phyloP scores from a whole-genome alignment of 1,140 invertebrate species.

The Trichomalopsis sarcophagae region DNA sequence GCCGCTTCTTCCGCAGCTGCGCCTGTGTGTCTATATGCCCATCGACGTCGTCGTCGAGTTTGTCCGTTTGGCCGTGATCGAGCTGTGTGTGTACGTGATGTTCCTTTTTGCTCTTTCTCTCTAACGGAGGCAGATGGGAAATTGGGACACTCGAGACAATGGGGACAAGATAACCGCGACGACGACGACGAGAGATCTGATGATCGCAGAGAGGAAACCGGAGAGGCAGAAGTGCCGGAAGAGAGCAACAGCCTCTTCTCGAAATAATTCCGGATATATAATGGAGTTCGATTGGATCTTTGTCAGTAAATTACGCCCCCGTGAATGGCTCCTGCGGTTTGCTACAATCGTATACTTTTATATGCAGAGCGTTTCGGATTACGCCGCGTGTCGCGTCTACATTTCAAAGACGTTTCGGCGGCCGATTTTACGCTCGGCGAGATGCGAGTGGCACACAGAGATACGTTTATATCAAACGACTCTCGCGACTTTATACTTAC shows the following conservation, averaged over 20 bases:
- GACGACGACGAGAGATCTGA: background rate
- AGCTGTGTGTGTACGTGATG: background rate
- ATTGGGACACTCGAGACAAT: constrained; percentile 59
- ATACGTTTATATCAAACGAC: background rate
- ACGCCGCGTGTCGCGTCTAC: background rate
- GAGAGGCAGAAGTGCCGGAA: background rate
- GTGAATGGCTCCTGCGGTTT: background rate
- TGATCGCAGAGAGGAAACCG: background rate
- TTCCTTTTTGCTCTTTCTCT: no score
- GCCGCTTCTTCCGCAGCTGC: constrained; percentile 37
- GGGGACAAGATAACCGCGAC: constrained; percentile 52
- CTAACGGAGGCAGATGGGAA: constrained; percentile 56
- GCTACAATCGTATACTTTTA: background rate
- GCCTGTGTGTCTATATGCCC: constrained; percentile 3
- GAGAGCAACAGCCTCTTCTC: constrained; percentile 28
- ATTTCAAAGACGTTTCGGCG: constrained; percentile 19
- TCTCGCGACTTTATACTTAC: constrained; percentile 21
- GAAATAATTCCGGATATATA: constrained; percentile 31
- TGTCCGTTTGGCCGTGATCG: constrained; percentile 25
- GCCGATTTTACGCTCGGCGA: constrained; percentile 1
- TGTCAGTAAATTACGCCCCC: no score
- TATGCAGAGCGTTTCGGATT: background rate
- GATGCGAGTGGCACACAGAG: background rate
- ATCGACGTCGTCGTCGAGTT: background rate
- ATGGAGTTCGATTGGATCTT: constrained; percentile 2